Evolutionary conservation across 2,888 invertebrate genomes (phyloP), one percentile per base, ranked within the genome.

Genomic region (Acleris emargana): DNA sequence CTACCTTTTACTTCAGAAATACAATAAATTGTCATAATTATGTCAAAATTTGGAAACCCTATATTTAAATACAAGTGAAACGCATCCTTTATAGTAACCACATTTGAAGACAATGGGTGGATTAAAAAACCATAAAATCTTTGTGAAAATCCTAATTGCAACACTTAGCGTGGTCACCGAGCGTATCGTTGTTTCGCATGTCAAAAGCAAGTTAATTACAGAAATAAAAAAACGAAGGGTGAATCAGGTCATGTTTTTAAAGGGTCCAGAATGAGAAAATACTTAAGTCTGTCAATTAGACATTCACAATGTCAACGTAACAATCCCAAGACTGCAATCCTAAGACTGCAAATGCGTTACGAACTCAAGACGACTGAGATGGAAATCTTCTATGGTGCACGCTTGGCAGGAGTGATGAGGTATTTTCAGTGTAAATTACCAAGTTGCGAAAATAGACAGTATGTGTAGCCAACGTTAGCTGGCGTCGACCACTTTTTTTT

Each of bases 171-270:
- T 72, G 76, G 71, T 74, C 78, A 74, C 74, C 69, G 74, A 81
- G 80, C 87, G 83, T 84, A 79, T 86, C 86, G 78, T 45, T 45
- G 80, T 81, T 79, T 76, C 76, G 71, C 77, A 74, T 82, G 83
- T 85, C 85, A 86, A 84, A 87, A 87, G 80, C 75, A 69, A 72
- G 77, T 79, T 83, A 86, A 86, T 85, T 80, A 82, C 82, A 80
- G 78, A 82, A 74, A 80, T n/a, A n/a, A 79, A 43, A 53, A 11
- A 22, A 59, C 4, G 7, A 59, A 54, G 54, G 17, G 32, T 25
- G 50, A 54, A 7, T 32, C 49, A 22, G 25, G 43, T 6, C 13
- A 17, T 6, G 7, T 25, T 22, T 22, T n/a, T 20, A 5, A 52
- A 54, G 57, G 57, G 57, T 45, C 43, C 57, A 11, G 32, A 32